phyloP scores from a whole-genome alignment of 2,113 vertebrate species.

The Maccullochella peelii region DNA sequence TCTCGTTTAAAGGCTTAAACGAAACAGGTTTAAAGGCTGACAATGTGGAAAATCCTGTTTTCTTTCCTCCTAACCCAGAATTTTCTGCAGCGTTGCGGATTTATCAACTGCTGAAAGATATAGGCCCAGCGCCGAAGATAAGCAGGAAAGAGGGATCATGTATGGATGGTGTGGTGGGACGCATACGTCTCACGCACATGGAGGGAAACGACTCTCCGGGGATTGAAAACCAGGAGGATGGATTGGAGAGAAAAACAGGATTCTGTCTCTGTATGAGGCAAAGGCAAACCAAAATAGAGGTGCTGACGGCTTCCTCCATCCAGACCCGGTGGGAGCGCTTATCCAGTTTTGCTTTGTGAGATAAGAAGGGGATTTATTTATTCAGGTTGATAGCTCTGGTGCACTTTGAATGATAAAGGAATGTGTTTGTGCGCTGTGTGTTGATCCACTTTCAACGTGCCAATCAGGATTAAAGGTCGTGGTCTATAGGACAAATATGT shows the following conservation, averaged over 20 bases:
- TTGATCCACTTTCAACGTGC: conserved; percentile 55
- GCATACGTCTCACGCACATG: conserved; percentile 57
- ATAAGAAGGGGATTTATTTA: conserved; percentile 80
- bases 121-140: conserved; percentile 33
- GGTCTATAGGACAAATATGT: conserved; percentile 57
- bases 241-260: conserved; percentile 79
- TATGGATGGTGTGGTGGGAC: conserved; percentile 57
- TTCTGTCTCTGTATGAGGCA: conserved; percentile 66
- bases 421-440: conserved; percentile 46
- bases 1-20: too few relatives aligned
- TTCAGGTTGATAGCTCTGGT: conserved; percentile 76
- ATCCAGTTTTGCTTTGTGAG: conserved; percentile 69
- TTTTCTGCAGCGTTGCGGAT: conserved; percentile 51
- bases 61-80: conserved; percentile 41
- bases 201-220: conserved; percentile 62
- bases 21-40: conserved; percentile 50
- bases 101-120: conserved; percentile 63
- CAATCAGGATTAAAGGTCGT: conserved; percentile 79
- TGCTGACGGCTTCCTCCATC: conserved; percentile 79
- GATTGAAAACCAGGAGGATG: conserved; percentile 68
- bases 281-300: conserved; percentile 78
- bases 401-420: conserved; percentile 75
- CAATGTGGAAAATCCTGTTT: conserved; percentile 63
- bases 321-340: conserved; percentile 72
- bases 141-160: conserved; percentile 71